These are phyloP conservation scores for Papilio xuthus DNA, from an alignment of 1,140 invertebrate species.

Conservation along the genomic window DNA sequence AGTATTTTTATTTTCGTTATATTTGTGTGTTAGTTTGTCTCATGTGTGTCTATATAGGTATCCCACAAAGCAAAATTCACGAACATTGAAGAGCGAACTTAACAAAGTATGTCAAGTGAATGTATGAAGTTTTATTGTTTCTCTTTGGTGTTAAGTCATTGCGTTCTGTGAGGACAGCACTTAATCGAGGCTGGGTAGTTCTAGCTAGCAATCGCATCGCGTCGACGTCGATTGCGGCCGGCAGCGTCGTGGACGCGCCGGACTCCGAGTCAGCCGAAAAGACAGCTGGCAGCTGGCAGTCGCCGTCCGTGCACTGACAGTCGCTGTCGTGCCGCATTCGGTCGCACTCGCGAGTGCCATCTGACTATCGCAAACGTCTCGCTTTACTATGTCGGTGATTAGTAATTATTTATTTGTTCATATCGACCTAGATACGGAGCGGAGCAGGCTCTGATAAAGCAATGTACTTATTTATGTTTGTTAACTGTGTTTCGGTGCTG, in stretches of 20 bases:
- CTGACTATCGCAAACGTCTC: not conserved
- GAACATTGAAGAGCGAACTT: no score
- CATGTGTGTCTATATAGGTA: no score
- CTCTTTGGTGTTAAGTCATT: no score
- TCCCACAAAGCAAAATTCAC: not conserved
- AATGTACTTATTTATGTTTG: not conserved
- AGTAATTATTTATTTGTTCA: constrained; percentile 50
- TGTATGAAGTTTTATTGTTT: no score
- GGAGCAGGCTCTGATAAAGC: constrained; percentile 53
- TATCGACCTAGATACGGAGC: constrained; percentile 45
- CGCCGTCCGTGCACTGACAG: not conserved
- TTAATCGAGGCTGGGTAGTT: no score
- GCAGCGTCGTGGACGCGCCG: not conserved
- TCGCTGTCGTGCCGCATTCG: not conserved
- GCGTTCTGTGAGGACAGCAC: no score
- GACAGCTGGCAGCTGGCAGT: not conserved
- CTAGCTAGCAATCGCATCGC: no score
- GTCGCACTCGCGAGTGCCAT: not conserved
- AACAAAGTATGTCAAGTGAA: no score
- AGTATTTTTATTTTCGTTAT: not conserved
- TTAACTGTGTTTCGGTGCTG: not conserved
- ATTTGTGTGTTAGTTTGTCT: not conserved
- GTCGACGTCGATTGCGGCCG: no score
- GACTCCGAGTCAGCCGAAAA: not conserved
- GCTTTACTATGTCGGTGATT: constrained; percentile 64